These are phyloP conservation scores for Brachirus orientalis DNA, from an alignment of 2,113 vertebrate species.

Conservation along the genomic window DNA sequence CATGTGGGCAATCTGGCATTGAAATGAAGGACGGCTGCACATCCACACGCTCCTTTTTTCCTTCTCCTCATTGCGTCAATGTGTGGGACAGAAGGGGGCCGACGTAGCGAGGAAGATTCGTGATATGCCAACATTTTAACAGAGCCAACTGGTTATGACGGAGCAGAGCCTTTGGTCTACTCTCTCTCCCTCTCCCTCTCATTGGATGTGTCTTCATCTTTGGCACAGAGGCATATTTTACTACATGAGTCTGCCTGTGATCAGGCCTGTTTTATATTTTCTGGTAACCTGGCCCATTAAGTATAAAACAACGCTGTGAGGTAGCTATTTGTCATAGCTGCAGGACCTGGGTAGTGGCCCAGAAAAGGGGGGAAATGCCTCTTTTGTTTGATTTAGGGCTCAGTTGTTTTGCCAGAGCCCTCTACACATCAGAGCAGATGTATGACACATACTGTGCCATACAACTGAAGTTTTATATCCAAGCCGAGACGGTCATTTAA, in stretches of 20 bases:
- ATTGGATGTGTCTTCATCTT: constrained; percentile 14
- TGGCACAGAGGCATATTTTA: constrained; percentile 35
- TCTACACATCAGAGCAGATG: constrained; percentile 51
- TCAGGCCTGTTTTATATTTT: constrained; percentile 40
- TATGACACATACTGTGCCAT: constrained; percentile 25
- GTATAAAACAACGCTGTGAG: constrained; percentile 46
- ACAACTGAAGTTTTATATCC: constrained; percentile 17
- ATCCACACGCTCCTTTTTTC: constrained; percentile 4
- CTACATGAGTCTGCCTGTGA: constrained; percentile 27
- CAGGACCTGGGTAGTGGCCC: constrained; percentile 32
- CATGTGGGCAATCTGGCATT: constrained; percentile 49
- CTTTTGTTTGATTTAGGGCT: constrained; percentile 56
- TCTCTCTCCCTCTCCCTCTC: constrained; percentile 5
- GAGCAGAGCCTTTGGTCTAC: constrained; percentile 28
- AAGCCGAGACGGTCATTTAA: constrained; percentile 22
- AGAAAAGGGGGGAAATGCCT: constrained; percentile 47
- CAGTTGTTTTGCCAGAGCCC: constrained; percentile 32
- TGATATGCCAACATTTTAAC: constrained; percentile 64
- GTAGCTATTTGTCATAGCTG: constrained; percentile 55
- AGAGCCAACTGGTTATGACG: constrained; percentile 55
- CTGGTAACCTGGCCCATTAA: constrained; percentile 42
- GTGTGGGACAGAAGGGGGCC: constrained; percentile 60
- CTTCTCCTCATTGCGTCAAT: constrained; percentile 33
- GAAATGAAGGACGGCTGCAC: constrained; percentile 38
- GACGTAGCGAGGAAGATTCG: constrained; percentile 53